Evolutionary conservation across 2,888 invertebrate genomes (phyloP).

Genomic region (Sarcophaga carnaria): DNA sequence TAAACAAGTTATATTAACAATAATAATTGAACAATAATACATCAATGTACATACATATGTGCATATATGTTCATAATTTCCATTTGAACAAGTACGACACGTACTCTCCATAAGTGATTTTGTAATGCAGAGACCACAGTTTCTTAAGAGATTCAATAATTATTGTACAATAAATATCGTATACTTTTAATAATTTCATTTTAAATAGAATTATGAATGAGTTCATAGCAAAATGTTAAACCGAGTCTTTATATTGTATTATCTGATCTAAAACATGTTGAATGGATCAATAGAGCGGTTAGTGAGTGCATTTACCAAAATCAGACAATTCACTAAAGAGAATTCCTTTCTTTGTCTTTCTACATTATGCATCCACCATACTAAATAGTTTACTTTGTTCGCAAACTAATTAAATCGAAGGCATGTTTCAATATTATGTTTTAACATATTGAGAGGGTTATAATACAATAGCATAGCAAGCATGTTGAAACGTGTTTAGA

Average conservation of each 20-base stretch:
- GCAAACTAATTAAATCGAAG: conserved; percentile 49
- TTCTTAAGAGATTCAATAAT: no score
- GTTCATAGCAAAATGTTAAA: no score
- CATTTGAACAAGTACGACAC: no score
- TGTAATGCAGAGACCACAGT: no score
- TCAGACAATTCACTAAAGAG: conserved; percentile 19
- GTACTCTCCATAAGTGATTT: no score
- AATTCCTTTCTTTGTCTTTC: conserved; percentile 29
- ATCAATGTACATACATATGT: no score
- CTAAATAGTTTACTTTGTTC: conserved; percentile 42
- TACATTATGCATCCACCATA: background rate
- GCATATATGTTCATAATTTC: no score
- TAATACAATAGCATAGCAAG: background rate
- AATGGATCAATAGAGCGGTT: conserved; percentile 4
- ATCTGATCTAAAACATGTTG: conserved; percentile 17
- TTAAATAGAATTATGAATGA: no score
- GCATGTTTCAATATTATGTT: conserved; percentile 32
- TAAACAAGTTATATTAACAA: no score
- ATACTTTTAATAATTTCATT: no score
- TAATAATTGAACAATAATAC: no score
- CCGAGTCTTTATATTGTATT: background rate
- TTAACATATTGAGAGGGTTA: conserved; percentile 1
- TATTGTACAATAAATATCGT: no score
- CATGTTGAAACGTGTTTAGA: background rate
- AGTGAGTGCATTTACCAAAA: conserved; percentile 13